Evolutionary conservation across 2,797 vertebrate species (phyloP).

Genomic region (Hozukius guyotensis): DNA sequence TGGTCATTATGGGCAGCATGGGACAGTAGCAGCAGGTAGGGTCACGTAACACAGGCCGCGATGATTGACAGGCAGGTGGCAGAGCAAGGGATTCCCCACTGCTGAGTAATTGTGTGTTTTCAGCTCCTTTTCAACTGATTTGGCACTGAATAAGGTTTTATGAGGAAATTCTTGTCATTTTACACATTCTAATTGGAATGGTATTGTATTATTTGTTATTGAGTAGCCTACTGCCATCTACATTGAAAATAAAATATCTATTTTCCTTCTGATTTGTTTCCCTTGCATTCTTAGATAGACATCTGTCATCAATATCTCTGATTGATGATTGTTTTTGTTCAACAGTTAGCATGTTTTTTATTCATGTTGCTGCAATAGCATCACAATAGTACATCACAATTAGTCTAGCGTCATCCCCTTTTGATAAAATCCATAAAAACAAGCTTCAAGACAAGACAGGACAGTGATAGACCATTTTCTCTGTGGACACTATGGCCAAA

Average conservation of each 20-base stretch:
- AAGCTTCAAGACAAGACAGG: slow-evolving; percentile 42
- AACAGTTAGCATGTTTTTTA: not conserved
- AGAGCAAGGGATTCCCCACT: slow-evolving; percentile 49
- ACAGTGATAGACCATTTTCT: slow-evolving; percentile 52
- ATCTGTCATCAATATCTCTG: not conserved
- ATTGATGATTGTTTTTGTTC: not conserved
- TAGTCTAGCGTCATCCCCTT: not conserved
- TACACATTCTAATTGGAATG: not conserved
- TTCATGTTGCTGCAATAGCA: not conserved
- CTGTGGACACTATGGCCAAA: slow-evolving; percentile 29
- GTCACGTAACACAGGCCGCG: slow-evolving; percentile 44
- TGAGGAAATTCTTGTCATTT: not conserved
- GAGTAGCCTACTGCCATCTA: not conserved
- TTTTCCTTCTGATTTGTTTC: not conserved
- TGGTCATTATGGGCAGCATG: slow-evolving; percentile 61
- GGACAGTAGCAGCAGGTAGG: slow-evolving; percentile 72
- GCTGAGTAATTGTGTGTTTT: slow-evolving; percentile 30
- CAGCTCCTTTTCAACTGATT: slow-evolving; percentile 7
- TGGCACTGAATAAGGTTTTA: not conserved
- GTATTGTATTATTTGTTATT: not conserved
- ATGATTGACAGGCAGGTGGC: slow-evolving; percentile 77
- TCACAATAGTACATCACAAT: not conserved
- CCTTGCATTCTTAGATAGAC: not conserved
- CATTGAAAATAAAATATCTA: not conserved
- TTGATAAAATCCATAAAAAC: not conserved